phyloP scores from a whole-genome alignment of 2,113 vertebrate species.

The Dipodomys merriami region DNA sequence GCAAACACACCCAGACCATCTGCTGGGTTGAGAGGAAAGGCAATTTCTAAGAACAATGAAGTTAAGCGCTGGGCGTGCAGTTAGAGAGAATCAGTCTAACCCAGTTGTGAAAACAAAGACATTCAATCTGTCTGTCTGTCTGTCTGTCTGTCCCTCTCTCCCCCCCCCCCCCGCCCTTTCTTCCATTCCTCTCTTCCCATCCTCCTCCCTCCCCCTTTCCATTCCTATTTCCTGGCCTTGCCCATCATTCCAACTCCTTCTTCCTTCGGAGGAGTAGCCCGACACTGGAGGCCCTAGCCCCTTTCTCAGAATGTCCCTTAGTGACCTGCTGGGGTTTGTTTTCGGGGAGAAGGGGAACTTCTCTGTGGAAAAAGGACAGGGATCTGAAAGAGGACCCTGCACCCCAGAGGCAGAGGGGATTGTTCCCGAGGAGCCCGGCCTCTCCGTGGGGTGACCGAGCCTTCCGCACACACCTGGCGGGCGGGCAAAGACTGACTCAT shows the following conservation, averaged over 20 bases:
- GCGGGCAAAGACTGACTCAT: not conserved
- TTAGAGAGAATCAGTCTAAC: constrained; percentile 44
- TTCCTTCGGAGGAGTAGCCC: constrained; percentile 40
- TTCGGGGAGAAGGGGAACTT: not conserved
- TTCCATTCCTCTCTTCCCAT: not conserved
- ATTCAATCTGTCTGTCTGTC: not conserved
- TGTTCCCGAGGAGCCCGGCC: not conserved
- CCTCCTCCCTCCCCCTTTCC: not conserved
- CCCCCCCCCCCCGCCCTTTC: not conserved
- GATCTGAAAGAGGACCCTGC: constrained; percentile 27
- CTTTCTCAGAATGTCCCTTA: constrained; percentile 33
- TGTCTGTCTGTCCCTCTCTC: not conserved
- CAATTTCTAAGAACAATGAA: constrained; percentile 79
- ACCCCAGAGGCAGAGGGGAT: not conserved
- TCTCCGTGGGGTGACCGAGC: not conserved
- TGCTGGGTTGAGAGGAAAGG: constrained; percentile 84
- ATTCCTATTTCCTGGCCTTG: not conserved
- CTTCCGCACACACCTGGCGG: not conserved
- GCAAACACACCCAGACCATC: constrained; percentile 88
- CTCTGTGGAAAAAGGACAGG: not conserved
- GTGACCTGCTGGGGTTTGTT: not conserved
- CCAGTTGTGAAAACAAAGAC: constrained; percentile 60
- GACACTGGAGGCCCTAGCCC: not conserved
- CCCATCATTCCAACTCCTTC: constrained; percentile 52
- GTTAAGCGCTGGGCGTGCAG: constrained; percentile 76